These are phyloP conservation scores for Macropodus opercularis DNA, from an alignment of 2,797 vertebrate genomes.

Conservation along the genomic window DNA sequence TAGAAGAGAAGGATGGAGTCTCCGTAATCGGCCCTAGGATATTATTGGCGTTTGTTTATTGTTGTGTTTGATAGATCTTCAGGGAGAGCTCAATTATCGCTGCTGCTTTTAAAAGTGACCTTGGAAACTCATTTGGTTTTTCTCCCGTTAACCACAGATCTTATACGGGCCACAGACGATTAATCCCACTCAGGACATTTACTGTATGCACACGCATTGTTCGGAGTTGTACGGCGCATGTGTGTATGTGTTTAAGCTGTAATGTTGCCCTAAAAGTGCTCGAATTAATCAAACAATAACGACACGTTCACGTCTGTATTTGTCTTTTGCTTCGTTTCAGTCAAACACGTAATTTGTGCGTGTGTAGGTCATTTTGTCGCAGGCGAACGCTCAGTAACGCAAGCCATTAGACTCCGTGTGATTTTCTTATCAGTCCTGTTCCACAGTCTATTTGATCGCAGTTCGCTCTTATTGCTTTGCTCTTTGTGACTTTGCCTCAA, in stretches of 20 bases:
- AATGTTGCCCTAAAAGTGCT: no score
- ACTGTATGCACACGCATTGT: constrained; percentile 14
- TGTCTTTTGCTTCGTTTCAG: constrained; percentile 33
- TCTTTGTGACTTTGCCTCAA: constrained; percentile 46
- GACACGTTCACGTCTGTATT: constrained; percentile 15
- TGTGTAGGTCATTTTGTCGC: constrained; percentile 41
- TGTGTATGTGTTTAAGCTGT: neutral
- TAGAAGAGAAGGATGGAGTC: constrained; percentile 45
- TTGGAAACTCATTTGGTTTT: constrained; percentile 86
- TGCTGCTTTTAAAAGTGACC: constrained; percentile 78
- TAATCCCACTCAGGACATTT: constrained; percentile 49
- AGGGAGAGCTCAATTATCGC: constrained; percentile 78
- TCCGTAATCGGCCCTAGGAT: constrained; percentile 63
- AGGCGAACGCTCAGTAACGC: constrained; percentile 55
- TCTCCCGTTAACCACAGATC: constrained; percentile 74
- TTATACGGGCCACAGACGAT: constrained; percentile 63
- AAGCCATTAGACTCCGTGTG: constrained; percentile 34
- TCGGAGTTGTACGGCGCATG: constrained; percentile 19
- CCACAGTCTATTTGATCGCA: constrained; percentile 21
- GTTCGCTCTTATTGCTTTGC: constrained; percentile 19
- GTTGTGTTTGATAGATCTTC: constrained; percentile 80
- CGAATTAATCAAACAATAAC: no score
- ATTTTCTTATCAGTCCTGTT: constrained; percentile 39
- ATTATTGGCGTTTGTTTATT: constrained; percentile 80
- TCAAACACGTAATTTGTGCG: constrained; percentile 44